phyloP scores from a whole-genome alignment of 1,140 invertebrate genomes.

The Eriosoma lanigerum region DNA sequence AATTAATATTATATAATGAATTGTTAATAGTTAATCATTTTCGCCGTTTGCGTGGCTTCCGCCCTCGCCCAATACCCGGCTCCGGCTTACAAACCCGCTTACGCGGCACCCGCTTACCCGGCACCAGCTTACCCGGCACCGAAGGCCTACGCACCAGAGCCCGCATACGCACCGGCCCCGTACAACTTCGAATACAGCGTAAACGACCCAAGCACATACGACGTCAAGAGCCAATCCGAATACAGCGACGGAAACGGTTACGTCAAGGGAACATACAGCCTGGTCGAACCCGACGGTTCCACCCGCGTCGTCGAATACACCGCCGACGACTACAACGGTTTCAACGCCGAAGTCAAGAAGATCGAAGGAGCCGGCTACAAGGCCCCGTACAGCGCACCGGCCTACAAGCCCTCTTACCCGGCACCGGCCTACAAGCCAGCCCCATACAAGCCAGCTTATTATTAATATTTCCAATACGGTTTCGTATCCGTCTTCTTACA shows the following conservation, averaged over 20 bases:
- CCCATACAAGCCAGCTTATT: slow-evolving; percentile 35
- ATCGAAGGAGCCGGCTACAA: slow-evolving; percentile 28
- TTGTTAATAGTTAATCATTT: slow-evolving; percentile 30
- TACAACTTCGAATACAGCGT: slow-evolving; percentile 64
- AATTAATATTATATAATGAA: no score
- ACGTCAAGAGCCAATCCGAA: slow-evolving; percentile 64
- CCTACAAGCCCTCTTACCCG: slow-evolving; percentile 50
- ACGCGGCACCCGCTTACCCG: slow-evolving; percentile 45
- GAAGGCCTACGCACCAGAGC: slow-evolving; percentile 8
- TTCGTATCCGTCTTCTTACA: neutral
- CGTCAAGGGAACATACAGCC: slow-evolving; percentile 60
- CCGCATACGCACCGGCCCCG: slow-evolving; percentile 53
- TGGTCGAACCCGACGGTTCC: slow-evolving; percentile 56
- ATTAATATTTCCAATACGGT: neutral
- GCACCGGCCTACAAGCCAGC: slow-evolving; percentile 51
- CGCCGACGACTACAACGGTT: slow-evolving; percentile 53
- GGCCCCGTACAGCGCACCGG: slow-evolving; percentile 27
- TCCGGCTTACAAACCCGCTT: slow-evolving; percentile 53
- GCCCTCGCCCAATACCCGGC: slow-evolving; percentile 45
- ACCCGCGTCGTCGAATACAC: slow-evolving; percentile 54
- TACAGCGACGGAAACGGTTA: slow-evolving; percentile 61
- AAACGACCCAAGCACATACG: slow-evolving; percentile 63
- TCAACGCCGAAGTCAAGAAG: slow-evolving; percentile 53
- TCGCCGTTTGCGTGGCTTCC: slow-evolving; percentile 32
- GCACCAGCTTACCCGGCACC: slow-evolving; percentile 16